A percentile compares a stretch with the other conserved stretches of the same genome.
Evolutionary conservation across 2,888 invertebrate species (phyloP).

Genomic region (Philhelius pedissequus): DNA sequence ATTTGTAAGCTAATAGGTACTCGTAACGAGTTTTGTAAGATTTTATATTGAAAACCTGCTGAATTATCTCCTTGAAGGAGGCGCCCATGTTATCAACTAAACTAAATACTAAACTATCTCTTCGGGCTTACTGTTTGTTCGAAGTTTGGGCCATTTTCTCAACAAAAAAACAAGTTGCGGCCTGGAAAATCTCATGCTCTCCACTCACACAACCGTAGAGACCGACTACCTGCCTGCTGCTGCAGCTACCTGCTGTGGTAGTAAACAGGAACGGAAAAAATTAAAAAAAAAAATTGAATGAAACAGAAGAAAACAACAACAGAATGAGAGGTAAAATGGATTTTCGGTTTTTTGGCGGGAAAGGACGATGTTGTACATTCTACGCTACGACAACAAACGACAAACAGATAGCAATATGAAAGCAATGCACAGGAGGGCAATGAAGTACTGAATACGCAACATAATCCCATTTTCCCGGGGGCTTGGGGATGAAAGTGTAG

Average conservation of each 20-base stretch:
- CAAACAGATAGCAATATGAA: background rate
- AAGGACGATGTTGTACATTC: constrained; percentile 57
- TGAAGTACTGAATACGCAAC: constrained; percentile 50
- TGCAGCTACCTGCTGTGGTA: constrained; percentile 62
- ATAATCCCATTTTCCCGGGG: constrained; percentile 48
- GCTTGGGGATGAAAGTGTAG: constrained; percentile 5
- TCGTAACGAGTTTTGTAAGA: background rate
- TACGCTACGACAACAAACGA: background rate
- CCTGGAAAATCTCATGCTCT: constrained; percentile 40
- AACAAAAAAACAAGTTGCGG: constrained; percentile 67
- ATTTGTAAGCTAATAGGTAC: too few relatives aligned
- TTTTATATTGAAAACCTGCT: background rate
- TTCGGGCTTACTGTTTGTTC: constrained; percentile 23
- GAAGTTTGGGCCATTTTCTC: constrained; percentile 43
- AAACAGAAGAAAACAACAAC: background rate
- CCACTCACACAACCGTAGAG: constrained; percentile 9
- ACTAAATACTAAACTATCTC: constrained; percentile 10
- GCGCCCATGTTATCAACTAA: background rate
- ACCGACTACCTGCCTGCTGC: constrained; percentile 48
- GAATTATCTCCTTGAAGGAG: background rate
- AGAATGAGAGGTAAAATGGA: constrained; percentile 42
- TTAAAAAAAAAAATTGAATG: background rate
- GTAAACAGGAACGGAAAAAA: constrained; percentile 46
- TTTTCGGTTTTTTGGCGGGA: constrained; percentile 63
- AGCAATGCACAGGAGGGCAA: constrained; percentile 11